Evolutionary conservation across 37 sponge, comb jelly and placozoan genomes (phyloP).

Genomic region (Beroe ovata): DNA sequence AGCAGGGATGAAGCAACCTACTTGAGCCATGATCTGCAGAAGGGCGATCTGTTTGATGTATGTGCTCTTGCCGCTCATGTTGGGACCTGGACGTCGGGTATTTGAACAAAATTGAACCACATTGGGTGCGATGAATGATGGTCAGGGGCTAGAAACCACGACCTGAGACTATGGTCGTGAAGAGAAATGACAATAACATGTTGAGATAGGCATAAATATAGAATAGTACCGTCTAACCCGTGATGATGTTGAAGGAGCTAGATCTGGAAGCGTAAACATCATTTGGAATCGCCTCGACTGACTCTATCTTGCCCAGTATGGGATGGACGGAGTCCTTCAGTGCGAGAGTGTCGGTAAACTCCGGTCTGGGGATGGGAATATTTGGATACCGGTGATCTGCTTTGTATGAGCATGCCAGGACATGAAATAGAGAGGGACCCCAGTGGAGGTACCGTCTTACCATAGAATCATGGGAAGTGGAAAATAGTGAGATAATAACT

Average conservation of each 20-base stretch:
- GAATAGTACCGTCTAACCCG: no score
- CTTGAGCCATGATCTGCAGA: slow-evolving; percentile 79
- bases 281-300: slow-evolving; percentile 43
- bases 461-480: no score
- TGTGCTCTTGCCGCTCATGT: slow-evolving; percentile 63
- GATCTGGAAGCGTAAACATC: slow-evolving; percentile 73
- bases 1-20: slow-evolving; percentile 95
- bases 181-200: no score
- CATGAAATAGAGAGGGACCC: no score
- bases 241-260: slow-evolving; percentile 85
- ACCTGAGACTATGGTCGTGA: no score
- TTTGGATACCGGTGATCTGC: no score
- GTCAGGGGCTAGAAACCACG: no score
- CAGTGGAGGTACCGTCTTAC: no score
- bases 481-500: no score
- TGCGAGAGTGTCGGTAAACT: slow-evolving; percentile 93
- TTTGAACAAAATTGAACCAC: no score
- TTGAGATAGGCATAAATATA: not conserved
- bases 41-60: slow-evolving; percentile 86
- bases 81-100: slow-evolving; percentile 65
- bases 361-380: slow-evolving; percentile 76
- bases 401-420: no score
- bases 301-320: slow-evolving; percentile 79
- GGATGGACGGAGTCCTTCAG: slow-evolving; percentile 91
- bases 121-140: no score